Base-by-base conservation (phyloP, 2,888 invertebrate species). In the Omphaloscelis lunosa region DNA sequence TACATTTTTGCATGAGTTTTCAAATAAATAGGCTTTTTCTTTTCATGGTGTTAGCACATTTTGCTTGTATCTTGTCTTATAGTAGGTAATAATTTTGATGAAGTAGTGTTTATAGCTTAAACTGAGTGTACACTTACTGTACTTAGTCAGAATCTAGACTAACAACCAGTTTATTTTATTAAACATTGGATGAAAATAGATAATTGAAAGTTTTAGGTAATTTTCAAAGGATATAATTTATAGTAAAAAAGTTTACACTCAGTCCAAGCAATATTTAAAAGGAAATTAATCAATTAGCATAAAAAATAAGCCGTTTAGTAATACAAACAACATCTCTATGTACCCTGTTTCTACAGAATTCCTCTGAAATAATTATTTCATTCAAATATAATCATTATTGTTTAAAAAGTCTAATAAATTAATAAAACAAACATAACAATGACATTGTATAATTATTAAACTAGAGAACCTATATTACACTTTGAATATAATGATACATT, bases 281-380 rank as follows among this genome's bases (percentile, higher is more conserved):
- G 74, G 15, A 62, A 72, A 0, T 27, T 48, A 41, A 51, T 53
- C 67, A 68, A 71, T 53, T 45, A 79, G 27, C 29, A 23, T 23
- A 53, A 70, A 15, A 67, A 84, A 78, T 59, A 83, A 81, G 62
- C 56, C 74, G 41, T 71, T 58, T 41, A 77, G 62, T 72, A 82
- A 83, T 74, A 80, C 88, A 89, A 90, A 83, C 84, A 89, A 85
- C 85, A 84, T 84, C 80, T 89, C 87, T 90, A 91, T 88, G 89
- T 95, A 95, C 95, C 95, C 95, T 95, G 95, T 94, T 85, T 90
- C 94, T 95, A 95, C 91, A 90, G 91, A 91, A 91, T 90, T 90
- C 87, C 90, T 83, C 87, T 79, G 82, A 91, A 92, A 91, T 85
- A 87, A 89, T 88, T 85, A 88, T 86, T 89, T 85, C 89, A 72